Evolutionary conservation across 2,113 vertebrate genomes (phyloP), one percentile per base, ranked within the genome.

Genomic region (Ciconia boyciana): DNA sequence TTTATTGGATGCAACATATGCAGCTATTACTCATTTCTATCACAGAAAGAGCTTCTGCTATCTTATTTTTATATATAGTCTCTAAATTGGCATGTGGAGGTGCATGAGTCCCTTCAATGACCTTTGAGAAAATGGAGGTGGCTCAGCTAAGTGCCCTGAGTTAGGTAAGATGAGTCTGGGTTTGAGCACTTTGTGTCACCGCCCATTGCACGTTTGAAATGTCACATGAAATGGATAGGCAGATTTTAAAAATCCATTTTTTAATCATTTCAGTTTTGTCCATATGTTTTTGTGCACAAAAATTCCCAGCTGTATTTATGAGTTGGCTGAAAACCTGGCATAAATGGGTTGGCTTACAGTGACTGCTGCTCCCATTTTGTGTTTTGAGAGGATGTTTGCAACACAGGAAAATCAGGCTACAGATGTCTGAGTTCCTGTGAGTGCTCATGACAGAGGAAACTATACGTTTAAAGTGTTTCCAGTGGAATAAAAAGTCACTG

Each of bases 341-440:
- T 54, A 60, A 87, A 66, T 66, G 2, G 39, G 20, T 60, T 68
- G 41, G 44, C 21, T 93, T 91, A 52, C 4, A n/a, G 57, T 39
- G 61, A 54, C 8, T 55, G 58, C 60, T 89, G 54, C 11, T 87
- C 41, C 57, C 17, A 61, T 89, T 86, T 89, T 72, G 36, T 70
- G 13, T 81, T 95, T 95, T 77, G 78, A 86, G 68, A 77, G 17
- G 39, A 51, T 52, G n/a, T 81, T 94, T 94, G 72, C 26, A 87
- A 36, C 9, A 49, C 32, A 43, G 55, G 31, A 57, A 92, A 89
- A 82, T 64, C 34, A 61, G 34, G 16, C 52, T 79, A 55, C 15
- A 52, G 52, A 41, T 92, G 55, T 92, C 46, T n/a, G 44, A 61
- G 72, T 46, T 95, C 14, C 70, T 62, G 28, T 80, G 62, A 70